Base-by-base conservation (phyloP, 2,888 invertebrate genomes). In the Lordiphosa andalusiaca region DNA sequence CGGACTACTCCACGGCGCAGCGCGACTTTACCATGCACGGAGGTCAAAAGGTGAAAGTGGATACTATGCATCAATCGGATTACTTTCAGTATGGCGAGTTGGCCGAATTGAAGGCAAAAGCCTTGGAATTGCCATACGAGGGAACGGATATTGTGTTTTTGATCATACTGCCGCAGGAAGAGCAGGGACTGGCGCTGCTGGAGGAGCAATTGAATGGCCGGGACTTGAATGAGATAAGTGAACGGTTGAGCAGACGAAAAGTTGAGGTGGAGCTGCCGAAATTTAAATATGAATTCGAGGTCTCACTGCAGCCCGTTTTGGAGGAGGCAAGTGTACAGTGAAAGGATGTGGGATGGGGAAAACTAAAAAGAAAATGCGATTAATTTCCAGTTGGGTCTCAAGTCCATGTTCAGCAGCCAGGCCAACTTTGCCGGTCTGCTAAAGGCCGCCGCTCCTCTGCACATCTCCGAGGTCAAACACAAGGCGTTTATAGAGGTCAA, bases 401-500 rank as follows among this genome's bases (percentile, higher is more conserved):
- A 84, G 0, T 87, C 91, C 1, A 93, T 95, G 67, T 96, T 96
- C 84, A 69, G 84, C 9, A 48, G 71, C 6, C 30, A 13, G 0
- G 4, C 94, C 0, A 91, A 95, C 58, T 91, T 96, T 71, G 90
- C 90, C 6, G 92, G 92, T 1, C 89, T 95, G 19, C 86, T 93
- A 37, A 89, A 91, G 25, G 16, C 23, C 75, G 73, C 7, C 0
- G 90, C 91, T 55, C 77, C 80, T 0, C 78, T 96, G 7, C 89
- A 83, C 50, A 93, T 96, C 0, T 93, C 93, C 38, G 92, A 93
- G 84, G 94, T 93, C 1, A 88, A 95, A 3, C 96, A 96, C 85
- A 96, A 96, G 86, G 95, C 95, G 0, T 95, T 94, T 84, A 94
- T 96, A 71, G 94, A 95, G 85, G 94, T 96, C 0, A 94, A 95